Evolutionary conservation across 2,888 invertebrate species (phyloP).

Genomic region (Beris morrisii): DNA sequence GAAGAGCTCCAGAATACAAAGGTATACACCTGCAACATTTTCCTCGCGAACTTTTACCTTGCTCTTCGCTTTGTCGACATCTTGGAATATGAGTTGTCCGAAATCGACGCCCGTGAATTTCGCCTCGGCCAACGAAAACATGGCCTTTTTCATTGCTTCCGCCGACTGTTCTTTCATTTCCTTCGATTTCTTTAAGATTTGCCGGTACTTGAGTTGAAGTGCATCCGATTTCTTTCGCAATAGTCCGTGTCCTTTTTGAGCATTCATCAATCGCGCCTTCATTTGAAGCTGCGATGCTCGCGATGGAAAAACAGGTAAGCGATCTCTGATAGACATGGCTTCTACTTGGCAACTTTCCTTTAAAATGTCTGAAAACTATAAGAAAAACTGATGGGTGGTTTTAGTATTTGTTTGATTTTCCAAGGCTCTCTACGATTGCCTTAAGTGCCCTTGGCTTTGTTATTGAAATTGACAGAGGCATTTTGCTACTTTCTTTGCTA

Average conservation of each 20-base stretch:
- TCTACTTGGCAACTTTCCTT: not conserved
- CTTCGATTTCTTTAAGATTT: not conserved
- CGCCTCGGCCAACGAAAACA: conserved; percentile 8
- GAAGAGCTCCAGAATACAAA: not conserved
- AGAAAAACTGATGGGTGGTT: no score
- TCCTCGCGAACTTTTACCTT: conserved; percentile 13
- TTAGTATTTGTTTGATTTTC: no score
- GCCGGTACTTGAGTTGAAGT: conserved; percentile 8
- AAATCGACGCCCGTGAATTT: conserved; percentile 26
- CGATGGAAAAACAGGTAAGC: conserved; percentile 17
- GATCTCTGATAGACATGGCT: conserved; percentile 11
- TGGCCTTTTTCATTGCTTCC: conserved; percentile 10
- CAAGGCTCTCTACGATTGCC: no score
- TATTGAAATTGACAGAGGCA: no score
- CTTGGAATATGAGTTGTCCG: conserved; percentile 8
- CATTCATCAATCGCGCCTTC: conserved; percentile 1
- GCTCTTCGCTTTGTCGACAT: conserved; percentile 1
- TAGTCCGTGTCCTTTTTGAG: conserved; percentile 22
- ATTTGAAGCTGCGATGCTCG: conserved; percentile 17
- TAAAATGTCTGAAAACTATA: no score
- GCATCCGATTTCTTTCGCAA: conserved; percentile 28
- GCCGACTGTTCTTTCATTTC: conserved; percentile 5
- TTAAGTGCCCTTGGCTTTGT: no score
- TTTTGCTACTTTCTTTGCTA: no score
- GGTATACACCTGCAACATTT: conserved; percentile 12